Percentiles rank a stretch among this genome's conserved stretches.
Conservation (phyloP, 2,888 invertebrate genomes). For the Himalopsyche tibetana region DNA sequence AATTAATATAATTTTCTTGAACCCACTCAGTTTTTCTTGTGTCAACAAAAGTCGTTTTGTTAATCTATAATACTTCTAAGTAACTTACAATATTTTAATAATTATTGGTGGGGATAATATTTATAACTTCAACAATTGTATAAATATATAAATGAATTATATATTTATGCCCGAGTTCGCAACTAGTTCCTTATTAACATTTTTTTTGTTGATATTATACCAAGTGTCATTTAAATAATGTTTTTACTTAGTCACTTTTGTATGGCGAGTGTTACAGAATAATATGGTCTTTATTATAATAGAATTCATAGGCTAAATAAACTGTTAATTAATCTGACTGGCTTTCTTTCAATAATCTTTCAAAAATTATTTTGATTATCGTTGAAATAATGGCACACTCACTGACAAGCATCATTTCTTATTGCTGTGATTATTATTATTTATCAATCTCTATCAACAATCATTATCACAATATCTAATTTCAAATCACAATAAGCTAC, state of each 20-base stretch:
- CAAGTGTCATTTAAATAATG: not conserved
- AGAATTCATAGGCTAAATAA: constrained; percentile 38
- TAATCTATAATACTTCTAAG: too few species aligned
- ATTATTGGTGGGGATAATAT: too few species aligned
- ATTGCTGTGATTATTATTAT: not conserved
- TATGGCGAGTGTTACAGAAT: not conserved
- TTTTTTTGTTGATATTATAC: constrained; percentile 13
- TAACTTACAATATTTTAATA: too few species aligned
- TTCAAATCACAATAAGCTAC: not conserved
- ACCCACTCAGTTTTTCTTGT: too few species aligned
- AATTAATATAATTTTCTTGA: too few species aligned
- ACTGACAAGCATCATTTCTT: constrained; percentile 48
- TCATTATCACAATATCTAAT: not conserved
- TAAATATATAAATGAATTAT: constrained; percentile 37
- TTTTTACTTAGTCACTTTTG: not conserved
- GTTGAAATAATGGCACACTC: constrained; percentile 17
- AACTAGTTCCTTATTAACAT: constrained; percentile 45
- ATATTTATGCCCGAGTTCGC: constrained; percentile 28
- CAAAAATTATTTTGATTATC: not conserved
- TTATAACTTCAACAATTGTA: not conserved
- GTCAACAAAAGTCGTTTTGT: too few species aligned
- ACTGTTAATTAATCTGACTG: constrained; percentile 14
- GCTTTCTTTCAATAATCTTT: not conserved
- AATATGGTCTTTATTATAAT: not conserved
- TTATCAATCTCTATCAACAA: not conserved